A percentile compares a stretch with the other conserved stretches of the same genome.
Evolutionary conservation across 2,888 invertebrate genomes (phyloP).

Genomic region (Arge pagana): DNA sequence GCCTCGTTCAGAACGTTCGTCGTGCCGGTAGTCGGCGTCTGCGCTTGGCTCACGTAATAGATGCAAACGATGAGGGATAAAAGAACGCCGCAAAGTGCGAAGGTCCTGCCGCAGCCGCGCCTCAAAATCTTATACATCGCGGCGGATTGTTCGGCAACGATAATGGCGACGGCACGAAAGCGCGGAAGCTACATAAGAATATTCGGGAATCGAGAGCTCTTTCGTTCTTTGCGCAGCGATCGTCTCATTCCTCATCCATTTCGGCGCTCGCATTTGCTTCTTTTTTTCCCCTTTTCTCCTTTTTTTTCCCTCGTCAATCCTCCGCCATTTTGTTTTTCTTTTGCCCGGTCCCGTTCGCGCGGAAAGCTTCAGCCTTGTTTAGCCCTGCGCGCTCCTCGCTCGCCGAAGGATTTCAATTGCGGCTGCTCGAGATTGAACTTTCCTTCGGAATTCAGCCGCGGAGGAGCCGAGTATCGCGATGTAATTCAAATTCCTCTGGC

Average conservation of each 20-base stretch:
- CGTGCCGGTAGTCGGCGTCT: constrained; percentile 38
- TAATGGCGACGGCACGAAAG: no score
- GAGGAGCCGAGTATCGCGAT: constrained; percentile 18
- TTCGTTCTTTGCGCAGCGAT: no score
- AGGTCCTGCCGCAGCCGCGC: constrained; percentile 56
- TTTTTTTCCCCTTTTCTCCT: constrained; percentile 5
- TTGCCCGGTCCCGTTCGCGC: constrained; percentile 6
- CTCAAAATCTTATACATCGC: constrained; percentile 56
- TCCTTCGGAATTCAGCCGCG: constrained; percentile 33
- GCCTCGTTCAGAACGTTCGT: constrained; percentile 35
- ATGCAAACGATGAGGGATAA: constrained; percentile 53
- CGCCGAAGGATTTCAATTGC: no score
- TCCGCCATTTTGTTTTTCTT: constrained; percentile 1
- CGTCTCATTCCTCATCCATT: no score
- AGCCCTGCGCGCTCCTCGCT: no score
- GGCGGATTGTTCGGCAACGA: no score
- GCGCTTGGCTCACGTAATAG: constrained; percentile 56
- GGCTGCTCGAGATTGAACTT: constrained; percentile 38
- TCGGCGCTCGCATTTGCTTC: neutral
- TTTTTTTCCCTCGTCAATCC: neutral
- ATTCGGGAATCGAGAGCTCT: no score
- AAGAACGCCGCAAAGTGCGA: constrained; percentile 50
- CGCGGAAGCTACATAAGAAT: no score
- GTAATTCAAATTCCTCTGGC: no score
- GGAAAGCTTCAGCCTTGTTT: no score